A percentile compares a stretch with the other conserved stretches of the same genome.
Evolutionary conservation across 2,113 vertebrate species (phyloP).

Genomic region (Rutilus rutilus): DNA sequence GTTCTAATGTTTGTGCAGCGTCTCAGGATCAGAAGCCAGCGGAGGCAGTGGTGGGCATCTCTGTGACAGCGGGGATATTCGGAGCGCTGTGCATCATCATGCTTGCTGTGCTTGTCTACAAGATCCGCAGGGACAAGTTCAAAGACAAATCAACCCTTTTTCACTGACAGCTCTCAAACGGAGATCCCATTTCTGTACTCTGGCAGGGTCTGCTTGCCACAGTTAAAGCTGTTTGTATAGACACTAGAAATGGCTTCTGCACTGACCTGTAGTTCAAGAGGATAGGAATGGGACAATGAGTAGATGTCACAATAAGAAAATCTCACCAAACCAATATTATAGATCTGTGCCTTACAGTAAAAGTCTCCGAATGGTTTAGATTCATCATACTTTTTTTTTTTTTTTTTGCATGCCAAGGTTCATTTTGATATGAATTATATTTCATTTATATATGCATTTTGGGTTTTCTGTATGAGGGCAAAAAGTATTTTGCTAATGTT

Average conservation of each 20-base stretch:
- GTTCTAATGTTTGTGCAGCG: conserved; percentile 43
- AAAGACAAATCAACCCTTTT: conserved; percentile 12
- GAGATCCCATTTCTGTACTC: background rate
- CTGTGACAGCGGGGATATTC: conserved; percentile 57
- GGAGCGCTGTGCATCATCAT: conserved; percentile 58
- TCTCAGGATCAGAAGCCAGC: background rate
- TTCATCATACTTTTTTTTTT: background rate
- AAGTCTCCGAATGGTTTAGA: background rate
- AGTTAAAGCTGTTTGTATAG: background rate
- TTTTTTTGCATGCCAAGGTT: background rate
- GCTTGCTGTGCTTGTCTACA: conserved; percentile 57
- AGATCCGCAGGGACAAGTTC: conserved; percentile 37
- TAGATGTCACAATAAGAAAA: background rate
- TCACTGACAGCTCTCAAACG: background rate
- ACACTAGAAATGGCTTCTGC: background rate
- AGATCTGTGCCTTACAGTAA: background rate
- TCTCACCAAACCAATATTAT: background rate
- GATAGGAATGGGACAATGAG: background rate
- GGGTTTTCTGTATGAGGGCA: conserved; percentile 1
- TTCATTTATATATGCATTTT: background rate
- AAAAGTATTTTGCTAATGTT: background rate
- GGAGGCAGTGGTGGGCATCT: conserved; percentile 46
- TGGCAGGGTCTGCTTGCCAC: background rate
- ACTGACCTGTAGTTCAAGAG: conserved; percentile 4
- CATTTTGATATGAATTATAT: background rate